Evolutionary conservation across 2,888 invertebrate species (phyloP).

Genomic region (Cryptocheilus praepositus): DNA sequence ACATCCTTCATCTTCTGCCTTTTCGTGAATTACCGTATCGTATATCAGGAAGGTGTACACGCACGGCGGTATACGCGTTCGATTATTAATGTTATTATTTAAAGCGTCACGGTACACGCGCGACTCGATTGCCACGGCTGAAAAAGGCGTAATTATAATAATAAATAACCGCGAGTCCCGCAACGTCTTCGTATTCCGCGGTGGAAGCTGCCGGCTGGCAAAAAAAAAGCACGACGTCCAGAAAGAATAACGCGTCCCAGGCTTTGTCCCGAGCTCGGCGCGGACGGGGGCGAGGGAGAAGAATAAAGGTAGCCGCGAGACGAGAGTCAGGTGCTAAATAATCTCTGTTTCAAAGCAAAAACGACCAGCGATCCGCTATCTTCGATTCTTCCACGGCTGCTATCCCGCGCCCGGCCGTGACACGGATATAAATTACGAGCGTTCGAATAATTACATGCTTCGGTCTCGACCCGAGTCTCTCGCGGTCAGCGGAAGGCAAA

Average conservation of each 20-base stretch:
- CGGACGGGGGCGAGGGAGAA: conserved; percentile 3
- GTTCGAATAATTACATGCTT: conserved; percentile 73
- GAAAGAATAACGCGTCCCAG: conserved; percentile 5
- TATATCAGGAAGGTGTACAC: no score
- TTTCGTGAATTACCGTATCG: no score
- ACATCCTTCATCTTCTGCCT: no score
- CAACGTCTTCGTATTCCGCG: no score
- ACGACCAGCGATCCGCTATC: conserved; percentile 49
- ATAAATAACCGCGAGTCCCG: no score
- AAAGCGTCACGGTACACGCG: no score
- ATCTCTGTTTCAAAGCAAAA: conserved; percentile 46
- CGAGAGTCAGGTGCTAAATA: conserved; percentile 49
- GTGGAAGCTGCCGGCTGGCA: not conserved
- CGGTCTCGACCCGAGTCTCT: conserved; percentile 57
- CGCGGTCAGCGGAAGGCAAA: conserved; percentile 72
- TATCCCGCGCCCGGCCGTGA: conserved; percentile 36
- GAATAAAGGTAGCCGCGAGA: conserved; percentile 17
- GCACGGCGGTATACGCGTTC: no score
- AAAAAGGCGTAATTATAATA: no score
- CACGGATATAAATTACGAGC: conserved; percentile 69
- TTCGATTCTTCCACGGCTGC: conserved; percentile 52
- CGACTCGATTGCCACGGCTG: no score
- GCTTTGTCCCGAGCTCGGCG: not conserved
- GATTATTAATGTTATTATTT: no score
- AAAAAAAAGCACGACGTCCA: conserved; percentile 20